phyloP scores from a whole-genome alignment of 2,113 vertebrate species.

The Nansenia antarctica region DNA sequence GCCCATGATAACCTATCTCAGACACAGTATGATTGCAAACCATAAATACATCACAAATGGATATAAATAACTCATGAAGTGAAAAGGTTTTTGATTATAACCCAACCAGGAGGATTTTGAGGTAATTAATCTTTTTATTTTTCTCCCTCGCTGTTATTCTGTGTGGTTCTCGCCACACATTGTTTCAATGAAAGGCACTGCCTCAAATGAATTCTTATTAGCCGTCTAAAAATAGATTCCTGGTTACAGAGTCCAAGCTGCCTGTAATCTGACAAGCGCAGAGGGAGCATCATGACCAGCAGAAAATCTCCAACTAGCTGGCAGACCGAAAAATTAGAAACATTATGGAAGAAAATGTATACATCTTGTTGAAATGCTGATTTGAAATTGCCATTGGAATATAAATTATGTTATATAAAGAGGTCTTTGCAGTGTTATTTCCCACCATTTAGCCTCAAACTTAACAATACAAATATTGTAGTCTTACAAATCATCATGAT shows the following conservation, averaged over 20 bases:
- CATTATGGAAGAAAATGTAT: slow-evolving; percentile 29
- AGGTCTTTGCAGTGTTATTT: background rate
- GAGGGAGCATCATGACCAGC: slow-evolving; percentile 51
- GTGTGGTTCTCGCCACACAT: slow-evolving; percentile 45
- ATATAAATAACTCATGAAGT: slow-evolving; percentile 37
- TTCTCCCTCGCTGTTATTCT: slow-evolving; percentile 34
- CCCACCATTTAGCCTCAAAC: too few relatives aligned
- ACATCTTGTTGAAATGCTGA: slow-evolving; percentile 23
- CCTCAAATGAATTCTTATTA: slow-evolving; percentile 71
- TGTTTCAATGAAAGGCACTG: slow-evolving; percentile 52
- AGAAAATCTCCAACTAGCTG: slow-evolving; percentile 32
- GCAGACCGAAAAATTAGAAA: slow-evolving; percentile 38
- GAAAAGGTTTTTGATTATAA: background rate
- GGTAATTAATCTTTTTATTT: slow-evolving; percentile 52
- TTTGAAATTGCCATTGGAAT: slow-evolving; percentile 1
- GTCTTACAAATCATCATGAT: too few relatives aligned
- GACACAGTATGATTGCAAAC: slow-evolving; percentile 50
- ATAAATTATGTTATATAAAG: background rate
- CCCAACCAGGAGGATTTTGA: slow-evolving; percentile 27
- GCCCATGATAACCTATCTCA: slow-evolving; percentile 43
- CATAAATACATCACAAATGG: slow-evolving; percentile 46
- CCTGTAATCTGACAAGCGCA: slow-evolving; percentile 62
- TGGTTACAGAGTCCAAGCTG: slow-evolving; percentile 49
- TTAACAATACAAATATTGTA: too few relatives aligned
- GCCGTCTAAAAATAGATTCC: slow-evolving; percentile 66